phyloP scores from a whole-genome alignment of 1,140 invertebrate genomes.

The Cryptotermes secundus region DNA sequence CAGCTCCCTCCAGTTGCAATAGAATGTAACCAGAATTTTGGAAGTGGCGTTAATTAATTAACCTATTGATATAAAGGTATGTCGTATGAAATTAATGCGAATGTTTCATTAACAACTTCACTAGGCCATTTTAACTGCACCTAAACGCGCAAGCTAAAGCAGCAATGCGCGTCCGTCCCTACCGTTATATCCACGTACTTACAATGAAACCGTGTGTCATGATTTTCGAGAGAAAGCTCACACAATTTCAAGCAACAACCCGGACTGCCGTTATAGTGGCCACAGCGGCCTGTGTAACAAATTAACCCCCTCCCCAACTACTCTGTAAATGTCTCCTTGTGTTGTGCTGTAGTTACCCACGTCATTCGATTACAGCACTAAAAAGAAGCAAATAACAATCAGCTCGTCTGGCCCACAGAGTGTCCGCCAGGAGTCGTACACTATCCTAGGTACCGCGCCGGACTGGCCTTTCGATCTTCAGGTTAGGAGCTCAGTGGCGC shows the following conservation, averaged over 20 bases:
- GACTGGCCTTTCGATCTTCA: neutral
- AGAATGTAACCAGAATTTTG: no score
- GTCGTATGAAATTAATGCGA: no score
- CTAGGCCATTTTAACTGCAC: no score
- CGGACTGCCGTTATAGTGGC: neutral
- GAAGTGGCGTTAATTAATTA: no score
- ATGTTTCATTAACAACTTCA: no score
- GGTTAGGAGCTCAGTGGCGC: no score
- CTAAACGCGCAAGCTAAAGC: no score
- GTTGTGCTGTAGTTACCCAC: constrained; percentile 25
- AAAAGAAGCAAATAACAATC: constrained; percentile 34
- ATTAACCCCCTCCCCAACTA: neutral
- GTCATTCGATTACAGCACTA: constrained; percentile 33
- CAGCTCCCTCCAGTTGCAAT: no score
- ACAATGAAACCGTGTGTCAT: neutral
- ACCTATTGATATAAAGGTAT: no score
- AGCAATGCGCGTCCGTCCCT: neutral
- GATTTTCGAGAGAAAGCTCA: neutral
- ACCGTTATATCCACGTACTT: neutral
- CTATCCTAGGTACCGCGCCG: neutral
- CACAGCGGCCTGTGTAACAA: neutral
- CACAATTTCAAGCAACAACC: neutral
- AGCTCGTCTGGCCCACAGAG: neutral
- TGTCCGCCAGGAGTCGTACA: neutral
- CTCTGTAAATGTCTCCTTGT: neutral